Conservation (phyloP, 2,888 invertebrate species). For the Cephus sareptanus region DNA sequence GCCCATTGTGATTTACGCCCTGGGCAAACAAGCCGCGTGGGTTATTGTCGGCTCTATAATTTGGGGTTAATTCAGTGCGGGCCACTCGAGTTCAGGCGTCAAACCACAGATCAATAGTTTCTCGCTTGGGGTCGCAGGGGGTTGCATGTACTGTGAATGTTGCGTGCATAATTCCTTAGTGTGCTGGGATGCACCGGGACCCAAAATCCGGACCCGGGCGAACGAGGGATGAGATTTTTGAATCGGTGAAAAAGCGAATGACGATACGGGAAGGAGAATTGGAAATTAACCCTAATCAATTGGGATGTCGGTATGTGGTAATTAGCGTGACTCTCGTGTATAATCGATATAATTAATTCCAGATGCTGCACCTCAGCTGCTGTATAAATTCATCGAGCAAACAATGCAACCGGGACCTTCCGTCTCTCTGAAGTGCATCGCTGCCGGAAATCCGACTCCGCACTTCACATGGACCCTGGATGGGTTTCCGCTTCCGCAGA, state of each 20-base stretch:
- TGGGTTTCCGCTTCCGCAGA: constrained; percentile 85
- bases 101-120: constrained; percentile 65
- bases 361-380: constrained; percentile 90
- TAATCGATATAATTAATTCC: constrained; percentile 45
- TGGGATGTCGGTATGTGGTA: background rate
- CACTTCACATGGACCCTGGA: constrained; percentile 92
- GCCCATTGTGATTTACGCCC: constrained; percentile 58
- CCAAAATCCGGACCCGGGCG: background rate
- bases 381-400: constrained; percentile 93
- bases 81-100: constrained; percentile 59
- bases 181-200: background rate
- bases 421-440: constrained; percentile 91
- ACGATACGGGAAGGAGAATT: background rate
- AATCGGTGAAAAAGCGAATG: background rate
- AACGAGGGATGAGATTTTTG: background rate
- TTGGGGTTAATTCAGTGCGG: constrained; percentile 63
- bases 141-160: constrained; percentile 60
- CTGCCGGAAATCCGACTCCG: constrained; percentile 94
- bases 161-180: constrained; percentile 46
- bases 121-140: constrained; percentile 32
- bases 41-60: constrained; percentile 63
- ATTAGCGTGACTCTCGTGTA: background rate
- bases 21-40: constrained; percentile 49
- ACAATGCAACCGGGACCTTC: constrained; percentile 92
- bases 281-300: background rate